Conservation (phyloP, 2,113 vertebrate genomes). For the Pipa parva region DNA sequence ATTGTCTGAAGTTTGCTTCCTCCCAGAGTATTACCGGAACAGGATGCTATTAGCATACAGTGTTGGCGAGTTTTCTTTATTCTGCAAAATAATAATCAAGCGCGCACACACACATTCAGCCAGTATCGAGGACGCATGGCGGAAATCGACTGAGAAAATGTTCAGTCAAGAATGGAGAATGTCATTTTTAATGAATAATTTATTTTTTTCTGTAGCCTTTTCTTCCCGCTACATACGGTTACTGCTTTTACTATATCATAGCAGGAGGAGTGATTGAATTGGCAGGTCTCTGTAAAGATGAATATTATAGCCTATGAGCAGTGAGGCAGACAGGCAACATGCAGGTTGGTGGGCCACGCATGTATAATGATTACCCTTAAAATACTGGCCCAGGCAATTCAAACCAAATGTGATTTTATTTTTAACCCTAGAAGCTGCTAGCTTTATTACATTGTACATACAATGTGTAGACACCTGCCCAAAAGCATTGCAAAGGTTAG, state of each 20-base stretch:
- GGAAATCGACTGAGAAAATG: conserved; percentile 15
- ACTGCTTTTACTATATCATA: conserved; percentile 12
- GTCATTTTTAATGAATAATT: conserved; percentile 38
- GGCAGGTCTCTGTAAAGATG: neutral
- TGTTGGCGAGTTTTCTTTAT: conserved; percentile 23
- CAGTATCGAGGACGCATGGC: conserved; percentile 9
- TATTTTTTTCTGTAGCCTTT: conserved; percentile 17
- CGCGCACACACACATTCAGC: conserved; percentile 1
- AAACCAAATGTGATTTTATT: no score
- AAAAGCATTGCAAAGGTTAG: no score
- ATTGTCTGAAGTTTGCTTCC: conserved; percentile 39
- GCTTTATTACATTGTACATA: no score
- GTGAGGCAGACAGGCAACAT: neutral
- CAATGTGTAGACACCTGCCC: no score
- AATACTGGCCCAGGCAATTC: neutral
- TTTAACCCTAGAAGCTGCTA: no score
- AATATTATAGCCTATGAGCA: conserved; percentile 12
- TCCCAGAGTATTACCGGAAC: conserved; percentile 22
- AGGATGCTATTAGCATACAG: conserved; percentile 33
- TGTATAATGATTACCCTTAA: neutral
- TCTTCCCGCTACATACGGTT: neutral
- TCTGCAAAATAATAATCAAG: conserved; percentile 19
- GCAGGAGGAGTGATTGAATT: conserved; percentile 22
- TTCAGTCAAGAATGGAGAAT: conserved; percentile 9
- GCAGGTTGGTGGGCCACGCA: neutral